These are phyloP conservation scores for Alaudala cheleensis DNA, from an alignment of 2,113 vertebrate species.

Conservation along the genomic window DNA sequence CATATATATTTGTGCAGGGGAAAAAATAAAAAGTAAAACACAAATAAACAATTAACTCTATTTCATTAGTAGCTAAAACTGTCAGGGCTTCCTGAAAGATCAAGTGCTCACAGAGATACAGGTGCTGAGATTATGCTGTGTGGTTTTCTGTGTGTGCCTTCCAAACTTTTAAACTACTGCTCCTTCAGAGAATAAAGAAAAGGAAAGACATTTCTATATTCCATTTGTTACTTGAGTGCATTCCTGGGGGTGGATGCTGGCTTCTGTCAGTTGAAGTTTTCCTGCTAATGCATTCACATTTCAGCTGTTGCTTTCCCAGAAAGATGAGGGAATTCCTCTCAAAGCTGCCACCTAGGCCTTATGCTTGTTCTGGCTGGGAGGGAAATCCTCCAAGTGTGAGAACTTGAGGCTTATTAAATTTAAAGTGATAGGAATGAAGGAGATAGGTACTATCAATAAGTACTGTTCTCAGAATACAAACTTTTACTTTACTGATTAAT, in stretches of 20 bases:
- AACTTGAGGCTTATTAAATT: not conserved
- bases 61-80: not conserved
- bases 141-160: not conserved
- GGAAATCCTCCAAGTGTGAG: not conserved
- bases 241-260: not conserved
- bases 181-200: not conserved
- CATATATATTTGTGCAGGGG: fast-evolving
- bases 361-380: not conserved
- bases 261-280: not conserved
- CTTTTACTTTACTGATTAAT: not conserved
- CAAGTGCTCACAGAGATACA: not conserved
- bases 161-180: not conserved
- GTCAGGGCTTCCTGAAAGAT: not conserved
- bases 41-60: not conserved
- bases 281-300: not conserved
- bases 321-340: not conserved
- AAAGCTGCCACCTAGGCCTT: not conserved
- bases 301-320: not conserved
- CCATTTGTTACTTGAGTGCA: fast-evolving
- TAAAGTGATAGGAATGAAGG: not conserved
- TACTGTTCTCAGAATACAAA: not conserved
- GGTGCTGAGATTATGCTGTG: not conserved
- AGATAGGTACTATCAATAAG: not conserved
- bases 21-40: no score
- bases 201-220: not conserved